Evolutionary conservation across 2,888 invertebrate species (phyloP), one percentile per base, ranked within the genome.

Genomic region (Erebia ligea): DNA sequence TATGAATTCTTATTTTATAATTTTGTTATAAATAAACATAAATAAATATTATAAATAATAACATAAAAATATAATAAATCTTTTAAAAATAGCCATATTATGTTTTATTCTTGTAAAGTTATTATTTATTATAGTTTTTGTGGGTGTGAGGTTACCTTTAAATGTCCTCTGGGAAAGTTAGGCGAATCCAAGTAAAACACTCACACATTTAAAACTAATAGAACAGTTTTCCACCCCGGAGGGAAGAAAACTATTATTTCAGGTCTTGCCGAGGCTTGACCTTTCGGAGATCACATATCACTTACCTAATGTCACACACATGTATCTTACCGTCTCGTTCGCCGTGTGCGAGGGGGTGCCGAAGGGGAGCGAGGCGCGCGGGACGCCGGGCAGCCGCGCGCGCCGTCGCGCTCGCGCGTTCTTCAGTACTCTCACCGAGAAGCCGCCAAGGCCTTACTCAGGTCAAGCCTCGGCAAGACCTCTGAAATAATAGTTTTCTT

Each of bases 391-490:
- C 11, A 13, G 11, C 9, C 48, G 9, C 9, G 48, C 48, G 9
- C 2, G 48, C 9, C 48, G 48, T 11, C 11, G 11, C 48, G 48
- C 9, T 6, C n/a, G 48, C 48, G 48, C 48, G n/a, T 9, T 48
- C 9, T 10, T 48, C 48, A 48, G 48, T 48, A 48, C 48, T 10
- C 2, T 10, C 9, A 2, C 48, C 11, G 48, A 48, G 5, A n/a
- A 10, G 48, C 2, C 48, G 48, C 9, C 48, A 48, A 48, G 48
- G 48, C 11, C 48, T 48, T 10, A 48, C 48, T 48, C 48, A 48
- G 48, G 48, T 48, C 48, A 48, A 48, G 48, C 48, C 48, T 48
- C 48, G 48, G 48, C 48, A 48, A 48, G 48, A 48, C 48, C n/a
- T n/a, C 48, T 48, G 48, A 48, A 48, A 48, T 48, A 48, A 2